Base-by-base conservation (phyloP, 2,113 vertebrate genomes). In the Acrocephalus kingi region DNA sequence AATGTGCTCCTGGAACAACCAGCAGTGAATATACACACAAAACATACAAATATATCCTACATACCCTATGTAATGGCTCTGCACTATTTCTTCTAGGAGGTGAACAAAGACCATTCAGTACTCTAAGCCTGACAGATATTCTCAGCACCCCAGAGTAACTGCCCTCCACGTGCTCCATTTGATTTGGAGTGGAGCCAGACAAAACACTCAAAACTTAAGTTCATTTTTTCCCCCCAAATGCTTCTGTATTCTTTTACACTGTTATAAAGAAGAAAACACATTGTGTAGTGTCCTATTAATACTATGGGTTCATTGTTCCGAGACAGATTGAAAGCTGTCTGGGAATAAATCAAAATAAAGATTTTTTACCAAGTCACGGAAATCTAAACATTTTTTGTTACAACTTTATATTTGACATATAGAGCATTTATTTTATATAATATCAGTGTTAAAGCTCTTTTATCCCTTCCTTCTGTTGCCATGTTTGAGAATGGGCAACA, bases 171-270 rank as follows among this genome's bases (percentile, higher is more conserved):
- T 8, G 31, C 58, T 94, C 23, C 49, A 3, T 96, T 96, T 98
- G 62, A 95, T 89, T 97, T 98, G 96, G 95, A 96, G 48, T 43
- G 78, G 64, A 96, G 93, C 97, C 97, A 97, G 90, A 93, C 45
- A 84, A 96, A 98, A 97, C 82, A 87, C 19, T 94, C 64, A 31
- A 78, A 80, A 37, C 61, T 93, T 72, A 93, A 94, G 90, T 76
- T 41, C 4, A 45, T 90, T 79, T 54, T 56, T 72, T 33, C 6
- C 8, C 25, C 1, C 23, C 23, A 90, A 96, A 91, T 74, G 90
- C 77, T 95, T 96, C 25, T 85, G 45, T 84, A 86, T 93, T 90
- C 39, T 91, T 83, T 95, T 82, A 59, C 74, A 77, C n/a, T 58
- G 66, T 76, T 88, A 64, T 35, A 92, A 77, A 54, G 64, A 56